phyloP scores from a whole-genome alignment of 2,797 vertebrate genomes.

The Tauraco hartlaubi region DNA sequence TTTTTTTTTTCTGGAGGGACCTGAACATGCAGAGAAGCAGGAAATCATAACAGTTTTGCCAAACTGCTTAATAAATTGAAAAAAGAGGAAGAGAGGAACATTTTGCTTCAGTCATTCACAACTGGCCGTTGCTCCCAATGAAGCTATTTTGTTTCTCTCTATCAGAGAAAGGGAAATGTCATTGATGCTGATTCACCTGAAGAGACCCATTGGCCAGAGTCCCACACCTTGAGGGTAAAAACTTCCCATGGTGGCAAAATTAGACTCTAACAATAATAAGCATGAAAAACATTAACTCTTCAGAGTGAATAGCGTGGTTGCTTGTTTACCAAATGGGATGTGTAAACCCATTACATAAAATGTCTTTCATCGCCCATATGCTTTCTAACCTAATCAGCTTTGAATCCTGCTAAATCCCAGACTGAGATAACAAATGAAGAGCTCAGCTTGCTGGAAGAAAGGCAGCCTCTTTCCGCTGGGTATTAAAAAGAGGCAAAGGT shows the following conservation, averaged over 20 bases:
- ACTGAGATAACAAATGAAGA: constrained; percentile 90
- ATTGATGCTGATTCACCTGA: neutral
- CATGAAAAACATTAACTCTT: neutral
- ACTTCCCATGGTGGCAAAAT: neutral
- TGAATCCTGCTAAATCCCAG: constrained; percentile 90
- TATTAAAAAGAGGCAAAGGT: constrained; percentile 56
- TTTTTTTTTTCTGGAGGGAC: neutral
- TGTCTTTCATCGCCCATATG: constrained; percentile 86
- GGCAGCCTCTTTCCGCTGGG: constrained; percentile 64
- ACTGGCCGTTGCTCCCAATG: neutral
- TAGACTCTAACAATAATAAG: neutral
- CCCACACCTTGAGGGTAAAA: neutral
- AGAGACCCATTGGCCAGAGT: neutral
- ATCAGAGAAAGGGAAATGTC: neutral
- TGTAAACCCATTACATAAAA: constrained; percentile 91
- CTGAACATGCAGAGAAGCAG: neutral
- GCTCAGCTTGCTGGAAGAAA: constrained; percentile 78
- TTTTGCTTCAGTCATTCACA: neutral
- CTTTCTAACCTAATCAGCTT: constrained; percentile 91
- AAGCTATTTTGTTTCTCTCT: neutral
- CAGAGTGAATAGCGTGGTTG: neutral
- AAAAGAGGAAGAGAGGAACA: neutral
- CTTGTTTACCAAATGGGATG: constrained; percentile 73
- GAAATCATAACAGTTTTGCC: neutral
- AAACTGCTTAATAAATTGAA: neutral